Conservation (phyloP, 2,797 vertebrate species). For the Lophotriccus pileatus region DNA sequence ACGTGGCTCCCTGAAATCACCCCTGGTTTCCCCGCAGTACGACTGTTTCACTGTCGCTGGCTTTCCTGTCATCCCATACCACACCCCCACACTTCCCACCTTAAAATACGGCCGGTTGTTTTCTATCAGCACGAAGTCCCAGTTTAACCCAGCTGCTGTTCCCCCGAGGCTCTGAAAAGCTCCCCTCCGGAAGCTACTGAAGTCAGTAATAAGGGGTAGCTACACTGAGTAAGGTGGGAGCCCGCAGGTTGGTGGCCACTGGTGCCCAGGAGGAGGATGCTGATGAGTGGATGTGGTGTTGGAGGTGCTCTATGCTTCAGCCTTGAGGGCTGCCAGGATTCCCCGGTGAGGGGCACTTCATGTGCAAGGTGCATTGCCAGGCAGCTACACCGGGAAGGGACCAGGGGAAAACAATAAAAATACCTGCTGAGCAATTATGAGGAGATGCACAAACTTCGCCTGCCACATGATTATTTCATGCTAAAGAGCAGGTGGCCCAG, state of each 20-base stretch:
- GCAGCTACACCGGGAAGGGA: not conserved
- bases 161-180: not conserved
- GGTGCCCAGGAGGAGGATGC: not conserved
- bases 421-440: not conserved
- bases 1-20: not conserved
- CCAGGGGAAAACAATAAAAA: not conserved
- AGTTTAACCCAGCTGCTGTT: accelerated
- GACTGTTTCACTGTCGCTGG: accelerated
- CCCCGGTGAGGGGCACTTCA: accelerated
- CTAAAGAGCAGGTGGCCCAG: not conserved
- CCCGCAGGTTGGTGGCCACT: accelerated
- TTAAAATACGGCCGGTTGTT: not conserved
- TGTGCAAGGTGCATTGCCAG: not conserved
- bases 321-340: not conserved
- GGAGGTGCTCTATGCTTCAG: not conserved
- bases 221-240: not conserved
- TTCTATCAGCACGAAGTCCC: not conserved
- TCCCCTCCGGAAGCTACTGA: not conserved
- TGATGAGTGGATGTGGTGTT: not conserved
- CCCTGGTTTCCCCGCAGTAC: not conserved
- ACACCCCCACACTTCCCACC: accelerated
- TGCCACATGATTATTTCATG: not conserved
- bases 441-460: not conserved
- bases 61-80: not conserved
- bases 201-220: not conserved